These are phyloP conservation scores for Madoqua kirkii DNA, from an alignment of 2,113 vertebrate species.

Conservation along the genomic window DNA sequence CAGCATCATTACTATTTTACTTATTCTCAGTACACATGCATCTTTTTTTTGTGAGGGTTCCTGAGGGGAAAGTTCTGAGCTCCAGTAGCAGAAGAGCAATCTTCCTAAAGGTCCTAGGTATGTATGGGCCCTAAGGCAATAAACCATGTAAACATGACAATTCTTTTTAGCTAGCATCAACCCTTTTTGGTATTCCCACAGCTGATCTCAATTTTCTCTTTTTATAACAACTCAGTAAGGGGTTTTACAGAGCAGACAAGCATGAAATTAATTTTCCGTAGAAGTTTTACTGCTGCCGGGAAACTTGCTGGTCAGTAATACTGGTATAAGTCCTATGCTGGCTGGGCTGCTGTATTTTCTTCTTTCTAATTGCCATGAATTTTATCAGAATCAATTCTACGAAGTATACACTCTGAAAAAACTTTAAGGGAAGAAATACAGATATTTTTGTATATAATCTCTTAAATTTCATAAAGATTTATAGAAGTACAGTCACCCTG, in stretches of 20 bases:
- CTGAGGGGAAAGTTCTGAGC: background rate
- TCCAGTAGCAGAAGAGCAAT: background rate
- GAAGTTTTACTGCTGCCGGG: conserved; percentile 58
- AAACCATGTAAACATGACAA: conserved; percentile 46
- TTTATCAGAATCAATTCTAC: conserved; percentile 9
- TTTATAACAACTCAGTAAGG: conserved; percentile 71
- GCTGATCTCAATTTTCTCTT: conserved; percentile 66
- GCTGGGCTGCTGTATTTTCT: conserved; percentile 21
- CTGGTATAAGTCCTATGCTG: conserved; percentile 15
- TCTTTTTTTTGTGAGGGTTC: background rate
- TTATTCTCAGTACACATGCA: background rate
- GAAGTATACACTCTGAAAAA: background rate
- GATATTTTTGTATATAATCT: background rate
- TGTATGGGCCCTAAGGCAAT: background rate
- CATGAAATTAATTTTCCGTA: conserved; percentile 77
- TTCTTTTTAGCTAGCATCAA: conserved; percentile 64
- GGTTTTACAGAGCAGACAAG: conserved; percentile 74
- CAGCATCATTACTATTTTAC: background rate
- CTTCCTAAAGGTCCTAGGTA: background rate
- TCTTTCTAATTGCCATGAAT: conserved; percentile 40
- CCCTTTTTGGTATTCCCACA: conserved; percentile 67
- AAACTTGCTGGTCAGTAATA: conserved; percentile 63
- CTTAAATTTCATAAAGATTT: conserved; percentile 5
- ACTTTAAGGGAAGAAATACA: background rate
- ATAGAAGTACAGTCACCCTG: background rate